Evolutionary conservation across 2,888 invertebrate species (phyloP).

Genomic region (Dynastes tityus): DNA sequence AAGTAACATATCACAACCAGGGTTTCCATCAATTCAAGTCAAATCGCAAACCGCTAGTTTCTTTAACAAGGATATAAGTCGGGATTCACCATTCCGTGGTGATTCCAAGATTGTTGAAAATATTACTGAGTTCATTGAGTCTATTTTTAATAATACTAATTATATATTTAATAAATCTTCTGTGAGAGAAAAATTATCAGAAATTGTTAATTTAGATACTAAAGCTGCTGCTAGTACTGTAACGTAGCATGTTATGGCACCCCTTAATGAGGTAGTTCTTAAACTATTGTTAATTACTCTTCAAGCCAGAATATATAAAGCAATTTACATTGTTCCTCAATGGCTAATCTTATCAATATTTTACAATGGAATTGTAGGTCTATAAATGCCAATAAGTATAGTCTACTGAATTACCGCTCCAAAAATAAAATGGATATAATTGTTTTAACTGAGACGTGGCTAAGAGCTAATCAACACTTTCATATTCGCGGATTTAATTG

Average conservation of each 20-base stretch:
- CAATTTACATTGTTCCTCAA: neutral
- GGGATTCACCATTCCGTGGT: neutral
- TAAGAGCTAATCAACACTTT: neutral
- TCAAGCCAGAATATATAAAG: too few species aligned
- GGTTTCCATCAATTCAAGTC: neutral
- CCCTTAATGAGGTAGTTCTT: conserved; percentile 1
- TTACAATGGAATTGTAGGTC: conserved; percentile 18
- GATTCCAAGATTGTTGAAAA: neutral
- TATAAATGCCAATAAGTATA: neutral
- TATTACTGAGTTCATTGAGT: too few species aligned
- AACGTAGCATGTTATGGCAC: neutral
- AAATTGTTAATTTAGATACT: neutral
- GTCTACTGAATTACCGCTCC: neutral
- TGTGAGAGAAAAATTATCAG: neutral
- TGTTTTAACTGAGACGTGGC: neutral
- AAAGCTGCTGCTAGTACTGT: neutral
- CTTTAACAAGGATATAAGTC: too few species aligned
- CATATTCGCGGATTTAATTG: neutral
- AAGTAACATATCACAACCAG: too few species aligned
- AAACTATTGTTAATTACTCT: neutral
- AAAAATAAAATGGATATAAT: neutral
- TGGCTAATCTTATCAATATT: conserved; percentile 10
- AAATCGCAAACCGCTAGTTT: neutral
- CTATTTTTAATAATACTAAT: too few species aligned
- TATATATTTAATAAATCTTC: neutral